phyloP scores from a whole-genome alignment of 2,888 invertebrate species.

The Phalera bucephala region DNA sequence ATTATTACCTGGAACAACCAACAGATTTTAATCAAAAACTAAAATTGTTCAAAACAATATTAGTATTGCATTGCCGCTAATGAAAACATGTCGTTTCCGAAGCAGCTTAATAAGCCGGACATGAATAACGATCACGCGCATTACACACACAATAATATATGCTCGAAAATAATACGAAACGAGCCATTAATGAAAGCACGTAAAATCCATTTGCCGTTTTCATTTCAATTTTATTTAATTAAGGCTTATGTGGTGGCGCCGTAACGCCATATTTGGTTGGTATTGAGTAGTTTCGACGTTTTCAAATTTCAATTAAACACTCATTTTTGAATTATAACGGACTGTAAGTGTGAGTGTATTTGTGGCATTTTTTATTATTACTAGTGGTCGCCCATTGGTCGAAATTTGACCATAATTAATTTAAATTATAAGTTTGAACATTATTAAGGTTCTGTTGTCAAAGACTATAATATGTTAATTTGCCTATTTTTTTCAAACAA shows the following conservation, averaged over 20 bases:
- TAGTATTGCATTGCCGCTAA: conserved; percentile 55
- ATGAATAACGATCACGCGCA: conserved; percentile 73
- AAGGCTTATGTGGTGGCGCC: conserved; percentile 64
- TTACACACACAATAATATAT: conserved; percentile 74
- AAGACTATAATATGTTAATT: too few relatives aligned
- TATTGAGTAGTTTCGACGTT: conserved; percentile 37
- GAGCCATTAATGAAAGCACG: conserved; percentile 79
- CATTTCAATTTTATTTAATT: conserved; percentile 83
- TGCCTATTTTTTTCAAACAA: too few relatives aligned
- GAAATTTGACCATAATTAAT: too few relatives aligned
- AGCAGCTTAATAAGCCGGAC: conserved; percentile 76
- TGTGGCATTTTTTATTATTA: too few relatives aligned
- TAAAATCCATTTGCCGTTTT: conserved; percentile 81
- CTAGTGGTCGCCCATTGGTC: too few relatives aligned
- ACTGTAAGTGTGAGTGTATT: too few relatives aligned
- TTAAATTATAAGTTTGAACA: too few relatives aligned
- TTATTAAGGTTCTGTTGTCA: too few relatives aligned
- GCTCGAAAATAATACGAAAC: conserved; percentile 78
- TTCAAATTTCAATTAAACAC: conserved; percentile 35
- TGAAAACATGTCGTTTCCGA: conserved; percentile 80
- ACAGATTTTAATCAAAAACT: conserved; percentile 47
- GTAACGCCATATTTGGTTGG: conserved; percentile 51
- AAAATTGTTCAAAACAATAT: conserved; percentile 56
- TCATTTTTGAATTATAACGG: neutral
- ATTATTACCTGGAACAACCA: too few relatives aligned